phyloP scores from a whole-genome alignment of 30 jellyfish, hydroid and myxozoan genomes.

The Aurelia aurita complex sp. Pacific region DNA sequence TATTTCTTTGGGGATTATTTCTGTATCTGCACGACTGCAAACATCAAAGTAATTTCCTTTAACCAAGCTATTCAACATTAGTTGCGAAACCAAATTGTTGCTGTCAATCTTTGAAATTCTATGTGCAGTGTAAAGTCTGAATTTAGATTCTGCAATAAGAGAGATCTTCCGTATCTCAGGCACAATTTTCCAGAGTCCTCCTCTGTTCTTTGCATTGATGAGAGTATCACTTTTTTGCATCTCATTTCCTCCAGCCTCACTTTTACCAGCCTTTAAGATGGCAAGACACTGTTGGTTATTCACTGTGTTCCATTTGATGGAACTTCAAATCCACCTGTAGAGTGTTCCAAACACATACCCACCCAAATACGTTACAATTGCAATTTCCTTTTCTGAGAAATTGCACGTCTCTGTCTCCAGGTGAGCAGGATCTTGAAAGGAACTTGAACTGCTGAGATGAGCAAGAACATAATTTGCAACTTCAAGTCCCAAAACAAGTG shows the following conservation, averaged over 20 bases:
- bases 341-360: background rate
- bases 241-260: background rate
- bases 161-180: background rate
- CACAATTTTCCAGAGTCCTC: background rate
- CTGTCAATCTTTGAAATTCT: too few species aligned
- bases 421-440: too few species aligned
- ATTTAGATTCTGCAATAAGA: background rate
- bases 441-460: background rate
- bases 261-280: background rate
- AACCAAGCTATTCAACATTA: slow-evolving; percentile 7
- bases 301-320: background rate
- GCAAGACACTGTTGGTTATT: background rate
- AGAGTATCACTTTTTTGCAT: background rate
- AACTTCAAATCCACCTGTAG: background rate
- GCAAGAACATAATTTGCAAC: background rate
- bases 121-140: background rate
- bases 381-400: background rate
- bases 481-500: background rate
- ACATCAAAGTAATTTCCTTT: slow-evolving; percentile 13
- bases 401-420: background rate
- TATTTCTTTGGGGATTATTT: slow-evolving; percentile 7
- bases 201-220: background rate
- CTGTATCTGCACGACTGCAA: slow-evolving; percentile 29
- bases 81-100: slow-evolving; percentile 2
- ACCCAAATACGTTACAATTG: background rate